Conservation (phyloP, 2,888 invertebrate species). For the Leuctra nigra region DNA sequence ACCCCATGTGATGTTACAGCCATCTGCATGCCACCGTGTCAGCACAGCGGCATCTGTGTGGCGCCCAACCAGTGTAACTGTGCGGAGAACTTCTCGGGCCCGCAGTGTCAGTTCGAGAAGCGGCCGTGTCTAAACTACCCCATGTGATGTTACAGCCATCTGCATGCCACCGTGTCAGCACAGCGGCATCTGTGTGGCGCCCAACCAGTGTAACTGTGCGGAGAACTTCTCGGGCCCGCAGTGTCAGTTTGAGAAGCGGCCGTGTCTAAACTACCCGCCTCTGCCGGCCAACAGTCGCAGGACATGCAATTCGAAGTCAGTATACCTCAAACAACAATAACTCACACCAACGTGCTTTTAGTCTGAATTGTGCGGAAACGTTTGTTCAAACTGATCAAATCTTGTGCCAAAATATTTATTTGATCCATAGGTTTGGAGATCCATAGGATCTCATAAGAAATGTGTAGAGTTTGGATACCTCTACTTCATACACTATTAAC, state of each 20-base stretch:
- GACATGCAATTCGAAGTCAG: slow-evolving; percentile 58
- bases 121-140: slow-evolving; percentile 63
- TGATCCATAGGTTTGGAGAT: too few species aligned
- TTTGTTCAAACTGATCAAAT: too few species aligned
- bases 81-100: slow-evolving; percentile 61
- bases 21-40: slow-evolving; percentile 64
- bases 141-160: slow-evolving; percentile 54
- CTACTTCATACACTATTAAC: too few species aligned
- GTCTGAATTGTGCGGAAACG: too few species aligned
- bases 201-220: slow-evolving; percentile 69
- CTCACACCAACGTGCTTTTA: too few species aligned
- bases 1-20: slow-evolving; percentile 65
- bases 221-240: slow-evolving; percentile 62
- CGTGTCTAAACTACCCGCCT: slow-evolving; percentile 60
- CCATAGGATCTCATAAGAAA: too few species aligned
- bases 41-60: slow-evolving; percentile 53
- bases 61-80: background rate
- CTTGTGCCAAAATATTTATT: too few species aligned
- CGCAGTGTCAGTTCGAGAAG: slow-evolving; percentile 66
- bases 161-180: slow-evolving; percentile 72
- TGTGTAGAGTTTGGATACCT: too few species aligned
- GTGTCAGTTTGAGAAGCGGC: slow-evolving; percentile 67
- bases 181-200: slow-evolving; percentile 69
- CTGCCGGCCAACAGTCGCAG: slow-evolving; percentile 58
- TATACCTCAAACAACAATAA: background rate